These are phyloP conservation scores for Eupithecia insigniata DNA, from an alignment of 2,888 invertebrate genomes.

Conservation along the genomic window DNA sequence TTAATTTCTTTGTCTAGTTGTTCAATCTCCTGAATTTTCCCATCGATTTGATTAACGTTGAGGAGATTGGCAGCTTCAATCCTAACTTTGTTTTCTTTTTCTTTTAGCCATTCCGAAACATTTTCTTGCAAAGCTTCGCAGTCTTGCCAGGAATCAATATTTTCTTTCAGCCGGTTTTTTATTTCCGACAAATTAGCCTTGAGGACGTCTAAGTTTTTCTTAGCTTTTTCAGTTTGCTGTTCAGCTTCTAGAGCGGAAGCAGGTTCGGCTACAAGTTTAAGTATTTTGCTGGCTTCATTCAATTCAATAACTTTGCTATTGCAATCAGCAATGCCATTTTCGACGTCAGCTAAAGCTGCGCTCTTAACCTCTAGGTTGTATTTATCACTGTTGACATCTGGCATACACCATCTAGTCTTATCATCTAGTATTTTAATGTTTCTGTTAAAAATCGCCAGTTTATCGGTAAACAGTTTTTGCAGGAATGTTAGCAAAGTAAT, in stretches of 20 bases:
- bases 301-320: slow-evolving; percentile 87
- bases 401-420: slow-evolving; percentile 95
- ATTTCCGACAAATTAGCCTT: slow-evolving; percentile 88
- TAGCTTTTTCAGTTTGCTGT: slow-evolving; percentile 87
- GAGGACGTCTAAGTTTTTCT: slow-evolving; percentile 88
- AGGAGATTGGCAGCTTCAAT: slow-evolving; percentile 89
- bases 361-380: slow-evolving; percentile 96
- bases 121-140: slow-evolving; percentile 91
- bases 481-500: slow-evolving; percentile 90
- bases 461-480: slow-evolving; percentile 94
- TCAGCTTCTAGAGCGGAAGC: slow-evolving; percentile 87
- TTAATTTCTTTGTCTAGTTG: slow-evolving; percentile 86
- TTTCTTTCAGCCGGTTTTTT: slow-evolving; percentile 87
- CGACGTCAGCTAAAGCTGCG: slow-evolving; percentile 90
- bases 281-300: slow-evolving; percentile 87
- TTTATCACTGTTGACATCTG: slow-evolving; percentile 94
- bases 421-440: slow-evolving; percentile 92
- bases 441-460: slow-evolving; percentile 91
- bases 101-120: slow-evolving; percentile 90
- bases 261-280: slow-evolving; percentile 89
- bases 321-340: slow-evolving; percentile 89
- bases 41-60: slow-evolving; percentile 87
- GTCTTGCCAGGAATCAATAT: slow-evolving; percentile 90
- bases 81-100: slow-evolving; percentile 90
- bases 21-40: slow-evolving; percentile 87